Conservation (phyloP, 2,797 vertebrate genomes). For the Sphenodon punctatus region DNA sequence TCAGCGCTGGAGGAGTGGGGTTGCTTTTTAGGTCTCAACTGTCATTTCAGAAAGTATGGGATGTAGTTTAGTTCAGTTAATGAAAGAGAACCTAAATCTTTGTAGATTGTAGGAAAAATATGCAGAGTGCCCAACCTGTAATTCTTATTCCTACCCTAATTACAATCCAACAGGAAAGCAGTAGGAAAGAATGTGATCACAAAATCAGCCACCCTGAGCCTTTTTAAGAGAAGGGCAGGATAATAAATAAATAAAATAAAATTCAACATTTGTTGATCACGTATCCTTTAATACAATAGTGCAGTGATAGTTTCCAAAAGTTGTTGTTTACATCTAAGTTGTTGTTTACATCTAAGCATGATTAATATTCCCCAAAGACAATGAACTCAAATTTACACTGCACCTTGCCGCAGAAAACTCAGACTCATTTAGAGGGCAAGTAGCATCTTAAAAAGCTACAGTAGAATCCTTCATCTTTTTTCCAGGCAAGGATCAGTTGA, state of each 20-base stretch:
- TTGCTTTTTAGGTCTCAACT: too few species aligned
- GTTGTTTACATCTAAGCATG: neutral
- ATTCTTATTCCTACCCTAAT: neutral
- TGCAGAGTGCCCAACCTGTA: neutral
- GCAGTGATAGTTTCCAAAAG: neutral
- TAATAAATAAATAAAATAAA: too few species aligned
- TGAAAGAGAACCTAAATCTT: too few species aligned
- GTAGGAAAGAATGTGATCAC: neutral
- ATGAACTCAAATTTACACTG: neutral
- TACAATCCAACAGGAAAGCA: neutral
- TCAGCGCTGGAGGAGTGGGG: too few species aligned
- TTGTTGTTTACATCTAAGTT: neutral
- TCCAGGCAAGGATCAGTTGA: neutral
- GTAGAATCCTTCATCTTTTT: neutral
- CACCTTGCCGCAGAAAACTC: neutral
- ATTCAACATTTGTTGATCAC: neutral
- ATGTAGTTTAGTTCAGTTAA: too few species aligned
- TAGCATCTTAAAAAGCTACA: neutral
- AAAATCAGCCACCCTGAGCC: too few species aligned
- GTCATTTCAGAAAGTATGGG: too few species aligned
- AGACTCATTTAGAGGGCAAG: slow-evolving; percentile 2
- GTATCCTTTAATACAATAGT: neutral
- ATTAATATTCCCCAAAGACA: neutral
- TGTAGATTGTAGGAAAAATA: neutral
- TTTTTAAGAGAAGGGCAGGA: too few species aligned